Conservation (phyloP, 1,140 invertebrate genomes). For the Frieseomelitta varia region DNA sequence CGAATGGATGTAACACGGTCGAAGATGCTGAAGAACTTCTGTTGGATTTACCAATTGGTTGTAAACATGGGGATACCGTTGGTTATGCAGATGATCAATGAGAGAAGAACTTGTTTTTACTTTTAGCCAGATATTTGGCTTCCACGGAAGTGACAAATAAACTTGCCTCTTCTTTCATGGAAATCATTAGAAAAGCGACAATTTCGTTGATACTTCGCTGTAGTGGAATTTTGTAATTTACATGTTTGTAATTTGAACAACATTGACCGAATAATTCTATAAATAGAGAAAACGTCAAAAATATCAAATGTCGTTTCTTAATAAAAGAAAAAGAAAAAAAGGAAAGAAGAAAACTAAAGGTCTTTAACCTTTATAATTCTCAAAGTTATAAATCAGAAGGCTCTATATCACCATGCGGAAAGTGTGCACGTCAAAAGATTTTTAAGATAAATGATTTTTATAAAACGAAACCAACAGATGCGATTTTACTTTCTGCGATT, state of each 20-base stretch:
- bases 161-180: background rate
- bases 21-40: background rate
- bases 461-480: too few relatives aligned
- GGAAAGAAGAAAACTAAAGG: background rate
- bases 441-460: too few relatives aligned
- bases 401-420: too few relatives aligned
- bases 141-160: background rate
- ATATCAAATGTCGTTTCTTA: background rate
- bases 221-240: background rate
- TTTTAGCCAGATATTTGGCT: background rate
- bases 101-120: background rate
- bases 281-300: too few relatives aligned
- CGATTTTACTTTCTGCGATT: too few relatives aligned
- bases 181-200: background rate
- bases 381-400: too few relatives aligned
- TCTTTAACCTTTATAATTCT: background rate
- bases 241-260: background rate
- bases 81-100: background rate
- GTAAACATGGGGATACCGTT: background rate
- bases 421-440: too few relatives aligned
- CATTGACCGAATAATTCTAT: background rate
- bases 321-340: background rate
- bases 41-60: background rate
- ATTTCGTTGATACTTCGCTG: background rate
- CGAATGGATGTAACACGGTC: too few relatives aligned